phyloP scores from a whole-genome alignment of 2,888 invertebrate species.

The Drosophila macrospina region DNA sequence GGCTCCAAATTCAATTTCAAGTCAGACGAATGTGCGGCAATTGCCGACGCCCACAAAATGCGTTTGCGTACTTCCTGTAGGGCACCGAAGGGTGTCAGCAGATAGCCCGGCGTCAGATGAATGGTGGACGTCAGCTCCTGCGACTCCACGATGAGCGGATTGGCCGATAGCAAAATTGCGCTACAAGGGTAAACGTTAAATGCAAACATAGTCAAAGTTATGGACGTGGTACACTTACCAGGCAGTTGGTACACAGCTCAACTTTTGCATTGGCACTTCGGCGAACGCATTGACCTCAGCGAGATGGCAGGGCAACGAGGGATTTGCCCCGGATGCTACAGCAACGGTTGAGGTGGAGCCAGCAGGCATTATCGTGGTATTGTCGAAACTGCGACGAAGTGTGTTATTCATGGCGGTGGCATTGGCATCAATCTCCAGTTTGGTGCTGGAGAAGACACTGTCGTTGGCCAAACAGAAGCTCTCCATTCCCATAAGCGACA shows the following conservation, averaged over 20 bases:
- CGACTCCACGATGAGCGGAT: conserved; percentile 83
- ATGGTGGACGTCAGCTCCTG: conserved; percentile 82
- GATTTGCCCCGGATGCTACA: conserved; percentile 16
- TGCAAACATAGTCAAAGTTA: not conserved
- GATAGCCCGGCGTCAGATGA: conserved; percentile 82
- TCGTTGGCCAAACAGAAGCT: conserved; percentile 73
- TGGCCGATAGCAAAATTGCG: conserved; percentile 80
- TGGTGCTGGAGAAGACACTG: conserved; percentile 83
- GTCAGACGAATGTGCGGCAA: conserved; percentile 79
- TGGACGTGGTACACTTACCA: conserved; percentile 72
- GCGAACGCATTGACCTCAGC: conserved; percentile 80
- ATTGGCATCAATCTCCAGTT: conserved; percentile 82
- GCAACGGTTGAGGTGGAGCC: conserved; percentile 6
- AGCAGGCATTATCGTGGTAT: conserved; percentile 53
- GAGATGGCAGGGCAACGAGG: conserved; percentile 73
- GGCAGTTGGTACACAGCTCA: conserved; percentile 74
- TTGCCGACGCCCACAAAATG: conserved; percentile 83
- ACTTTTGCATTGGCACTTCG: conserved; percentile 79
- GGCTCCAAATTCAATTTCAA: conserved; percentile 82
- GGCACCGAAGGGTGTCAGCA: conserved; percentile 82
- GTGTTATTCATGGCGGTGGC: conserved; percentile 54
- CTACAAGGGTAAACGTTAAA: conserved; percentile 41
- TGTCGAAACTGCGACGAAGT: conserved; percentile 57
- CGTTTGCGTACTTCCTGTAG: conserved; percentile 83
- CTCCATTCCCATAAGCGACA: conserved; percentile 65